Base-by-base conservation (phyloP, 2,797 vertebrate genomes). In the Sebastes nivosus region DNA sequence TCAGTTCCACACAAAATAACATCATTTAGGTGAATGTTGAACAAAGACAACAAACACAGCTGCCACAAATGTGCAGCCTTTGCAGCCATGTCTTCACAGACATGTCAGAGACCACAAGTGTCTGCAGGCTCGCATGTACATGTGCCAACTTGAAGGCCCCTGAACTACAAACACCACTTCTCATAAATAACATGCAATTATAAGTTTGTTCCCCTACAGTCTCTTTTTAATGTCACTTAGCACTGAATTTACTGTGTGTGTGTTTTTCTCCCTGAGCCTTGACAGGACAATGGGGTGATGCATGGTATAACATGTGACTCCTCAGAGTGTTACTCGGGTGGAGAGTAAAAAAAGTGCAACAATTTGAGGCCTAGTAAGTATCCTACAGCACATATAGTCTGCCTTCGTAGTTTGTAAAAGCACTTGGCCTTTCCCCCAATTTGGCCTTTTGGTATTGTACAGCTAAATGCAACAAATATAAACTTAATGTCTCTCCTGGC, bases 141-240 rank as follows among this genome's bases (percentile, higher is more conserved):
- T n/a, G 59, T 81, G 63, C 69, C 50, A 85, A 79, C 85, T 38
- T 74, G 67, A 83, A 81, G 69, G 58, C 32, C 16, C 58, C 67
- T 22, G 24, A 78, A 67, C 59, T 54, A 55, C 67, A 77, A 80
- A 76, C 78, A 63, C 22, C 61, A 52, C 75, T 54, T 58, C 77
- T 67, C 76, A 77, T 68, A 74, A 79, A 77, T 68, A 69, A 10
- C 74, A 69, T 72, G 74, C 68, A 88, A 82, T 88, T 80, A 88
- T 38, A 80, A 72, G 67, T 69, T 63, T 75, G 61, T 32, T 69
- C 78, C 83, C 36, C 11, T 22, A 34, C 20, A 67, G 65, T 59
- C 20, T 71, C 55, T 77, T 13, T 80, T 67, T 78, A 38, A 38
- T 64, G 67, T 72, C 67, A 68, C 46, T 81, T 80, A 76, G 58